Evolutionary conservation across 2,797 vertebrate species (phyloP).

Genomic region (Arrhamphus sclerolepis): DNA sequence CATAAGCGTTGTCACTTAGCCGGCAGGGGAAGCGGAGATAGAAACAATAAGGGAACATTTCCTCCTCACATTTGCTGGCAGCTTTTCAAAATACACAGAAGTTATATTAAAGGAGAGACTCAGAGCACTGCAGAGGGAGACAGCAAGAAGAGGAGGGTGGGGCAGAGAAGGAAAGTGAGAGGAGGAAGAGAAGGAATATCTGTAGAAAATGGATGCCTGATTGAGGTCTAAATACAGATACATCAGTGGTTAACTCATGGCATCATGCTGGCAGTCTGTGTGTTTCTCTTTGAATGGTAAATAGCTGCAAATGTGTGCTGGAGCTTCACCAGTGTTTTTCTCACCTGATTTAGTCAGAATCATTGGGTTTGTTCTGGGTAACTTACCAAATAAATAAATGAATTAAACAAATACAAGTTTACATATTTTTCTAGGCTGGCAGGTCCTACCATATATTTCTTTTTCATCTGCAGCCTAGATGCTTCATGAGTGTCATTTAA

Average conservation of each 20-base stretch:
- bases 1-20: slow-evolving; percentile 67
- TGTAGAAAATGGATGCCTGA: slow-evolving; percentile 26
- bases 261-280: slow-evolving; percentile 4
- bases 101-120: slow-evolving; percentile 66
- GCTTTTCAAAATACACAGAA: slow-evolving; percentile 67
- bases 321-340: background rate
- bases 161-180: slow-evolving; percentile 30
- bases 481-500: slow-evolving; percentile 8
- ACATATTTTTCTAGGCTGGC: slow-evolving; percentile 1
- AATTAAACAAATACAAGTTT: background rate
- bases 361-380: background rate
- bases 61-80: slow-evolving; percentile 59
- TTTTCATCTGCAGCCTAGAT: background rate
- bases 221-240: slow-evolving; percentile 34
- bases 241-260: slow-evolving; percentile 14
- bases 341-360: background rate
- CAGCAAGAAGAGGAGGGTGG: slow-evolving; percentile 36
- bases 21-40: slow-evolving; percentile 38
- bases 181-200: slow-evolving; percentile 16
- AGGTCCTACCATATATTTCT: background rate
- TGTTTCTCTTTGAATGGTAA: slow-evolving; percentile 14
- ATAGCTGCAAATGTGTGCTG: background rate
- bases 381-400: background rate
- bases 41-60: slow-evolving; percentile 58
- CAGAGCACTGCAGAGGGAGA: slow-evolving; percentile 58